A percentile compares a stretch with the other conserved stretches of the same genome.
phyloP scores from a whole-genome alignment of 2,888 invertebrate genomes.

The Horisme vitalbata region DNA sequence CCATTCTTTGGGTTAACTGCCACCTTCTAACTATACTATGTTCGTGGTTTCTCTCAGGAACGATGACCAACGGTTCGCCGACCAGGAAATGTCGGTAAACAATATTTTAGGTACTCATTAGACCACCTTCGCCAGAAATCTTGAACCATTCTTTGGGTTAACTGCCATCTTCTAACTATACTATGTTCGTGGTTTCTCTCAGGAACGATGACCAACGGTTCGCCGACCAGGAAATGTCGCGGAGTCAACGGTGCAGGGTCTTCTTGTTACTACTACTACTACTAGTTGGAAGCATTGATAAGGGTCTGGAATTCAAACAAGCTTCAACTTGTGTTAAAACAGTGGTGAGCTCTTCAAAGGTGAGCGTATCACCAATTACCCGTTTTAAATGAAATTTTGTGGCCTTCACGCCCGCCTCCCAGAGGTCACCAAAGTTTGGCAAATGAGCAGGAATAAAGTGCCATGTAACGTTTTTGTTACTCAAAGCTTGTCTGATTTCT shows the following conservation, averaged over 20 bases:
- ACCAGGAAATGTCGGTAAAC: background rate
- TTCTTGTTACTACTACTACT: no score
- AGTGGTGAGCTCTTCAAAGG: no score
- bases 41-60: background rate
- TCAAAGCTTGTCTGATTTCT: background rate
- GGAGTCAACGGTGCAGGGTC: background rate
- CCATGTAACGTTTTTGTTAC: no score
- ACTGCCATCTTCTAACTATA: background rate
- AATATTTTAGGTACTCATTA: no score
- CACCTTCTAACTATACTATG: background rate
- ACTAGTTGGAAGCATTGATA: background rate
- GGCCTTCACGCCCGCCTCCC: no score
- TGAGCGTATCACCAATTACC: no score
- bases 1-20: background rate
- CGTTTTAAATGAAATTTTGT: no score
- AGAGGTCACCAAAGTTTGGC: background rate
- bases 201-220: background rate
- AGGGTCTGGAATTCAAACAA: background rate
- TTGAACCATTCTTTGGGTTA: background rate
- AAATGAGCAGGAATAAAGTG: background rate
- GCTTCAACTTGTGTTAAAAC: background rate
- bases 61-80: background rate
- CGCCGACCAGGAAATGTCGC: background rate
- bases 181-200: background rate
- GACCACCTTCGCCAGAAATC: slow-evolving; percentile 1